Base-by-base conservation (phyloP, 1,140 invertebrate species). In the Orchestia grillus region DNA sequence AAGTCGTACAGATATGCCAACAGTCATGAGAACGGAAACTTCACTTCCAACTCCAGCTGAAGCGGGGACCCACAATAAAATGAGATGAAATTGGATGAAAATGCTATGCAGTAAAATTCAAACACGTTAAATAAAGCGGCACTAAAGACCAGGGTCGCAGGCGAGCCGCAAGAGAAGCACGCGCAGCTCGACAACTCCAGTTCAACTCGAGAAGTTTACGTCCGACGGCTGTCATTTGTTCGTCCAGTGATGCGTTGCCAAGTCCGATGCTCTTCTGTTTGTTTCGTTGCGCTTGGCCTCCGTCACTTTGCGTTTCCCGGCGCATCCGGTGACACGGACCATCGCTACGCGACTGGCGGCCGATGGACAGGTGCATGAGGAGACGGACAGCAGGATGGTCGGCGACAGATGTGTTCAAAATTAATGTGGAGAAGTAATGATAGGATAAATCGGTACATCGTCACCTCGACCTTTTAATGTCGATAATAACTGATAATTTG, bases 261-360 rank as follows among this genome's bases (percentile, higher is more conserved):
- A 47, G 43, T 94, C 43, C 92, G 92, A 94, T 94, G 92, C 92
- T 94, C 92, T 94, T 94, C 44, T 94, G 92, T 94, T 94, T 94
- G 92, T 94, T 94, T 94, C 92, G 92, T 94, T 94, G 92, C 92
- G 92, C 92, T 94, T 94, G 44, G 92, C 44, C 92, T 94, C 92
- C 47, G 92, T 94, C 92, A 47, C 92, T 47, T 47, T 47, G 92
- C 92, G 92, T 45, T 90, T 44, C 19, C 44, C 40, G 11, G 43
- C 44, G 36, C 92, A 94, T 94, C 92, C 92, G 92, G 92, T 94
- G 92, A 47, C 44, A 47, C 44, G 92, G 92, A 47, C 92, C 92
- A 47, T 44, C 92, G 44, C 41, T 91, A 36, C 19, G 36, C 88
- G 11, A 36, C 62, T 77, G 62, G 62, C 62, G 11, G 62, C 28